Base-by-base conservation (phyloP, 2,888 invertebrate genomes). In the Pandemis heparana region DNA sequence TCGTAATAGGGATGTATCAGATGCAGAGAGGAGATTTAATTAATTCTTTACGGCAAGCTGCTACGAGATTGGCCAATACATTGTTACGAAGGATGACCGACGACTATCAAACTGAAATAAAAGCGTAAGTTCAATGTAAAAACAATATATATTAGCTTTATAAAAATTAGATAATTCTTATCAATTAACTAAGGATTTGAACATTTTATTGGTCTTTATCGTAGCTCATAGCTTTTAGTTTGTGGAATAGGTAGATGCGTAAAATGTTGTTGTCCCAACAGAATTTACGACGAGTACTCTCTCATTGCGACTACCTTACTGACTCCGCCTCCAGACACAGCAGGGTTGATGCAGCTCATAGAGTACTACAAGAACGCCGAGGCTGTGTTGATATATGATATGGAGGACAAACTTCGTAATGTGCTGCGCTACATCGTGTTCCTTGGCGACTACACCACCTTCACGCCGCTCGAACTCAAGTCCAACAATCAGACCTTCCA, bases 401-500 rank as follows among this genome's bases (percentile, higher is more conserved):
- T 98, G 96, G 97, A 98, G 87, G 96, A 96, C 71, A 95, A 96
- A 59, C 91, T 99, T 9, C 95, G 95, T 74, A 94, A 95, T 70
- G 95, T 96, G 7, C 77, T 97, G 95, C 92, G 94, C 71, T 97
- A 97, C 82, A 97, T 99, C 66, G 89, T 97, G 64, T 98, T 98
- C 90, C 92, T 99, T 9, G 96, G 97, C 6, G 98, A 99, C 88
- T 97, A 97, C 83, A 96, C 96, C 0, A 92, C 95, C 7, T 96
- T 98, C 80, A 96, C 97, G 0, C 97, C 98, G 0, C 94, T 97
- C 5, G 98, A 99, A 90, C 96, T 99, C 83, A 97, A 98, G 82
- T 97, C 97, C 53, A 99, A 98, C 85, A 97, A 97, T 79, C 97
- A 97, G 79, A 96, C 98, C 0, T 98, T 98, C 83, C 97, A 97